Percentiles rank a stretch among this genome's conserved stretches.
These are phyloP conservation scores for Hypomecis punctinalis DNA, from an alignment of 2,888 invertebrate species.

Conservation along the genomic window DNA sequence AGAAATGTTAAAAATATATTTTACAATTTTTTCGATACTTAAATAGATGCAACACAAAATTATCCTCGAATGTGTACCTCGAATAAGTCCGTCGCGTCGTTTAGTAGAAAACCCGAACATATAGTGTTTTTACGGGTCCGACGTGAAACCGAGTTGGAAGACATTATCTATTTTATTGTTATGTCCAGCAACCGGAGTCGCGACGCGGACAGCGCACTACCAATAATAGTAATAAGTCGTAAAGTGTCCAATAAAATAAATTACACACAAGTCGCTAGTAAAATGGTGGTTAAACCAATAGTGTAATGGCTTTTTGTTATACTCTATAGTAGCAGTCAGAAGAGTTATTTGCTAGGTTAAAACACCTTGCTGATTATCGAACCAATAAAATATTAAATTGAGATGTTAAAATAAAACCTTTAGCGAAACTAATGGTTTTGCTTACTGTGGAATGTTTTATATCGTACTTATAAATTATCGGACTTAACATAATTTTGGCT, in stretches of 20 bases:
- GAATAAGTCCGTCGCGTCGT: no score
- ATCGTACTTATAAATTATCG: no score
- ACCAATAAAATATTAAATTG: neutral
- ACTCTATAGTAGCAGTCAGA: constrained; percentile 7
- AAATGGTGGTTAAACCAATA: constrained; percentile 30
- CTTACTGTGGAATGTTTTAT: no score
- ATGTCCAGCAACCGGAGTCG: constrained; percentile 23
- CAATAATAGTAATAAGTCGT: constrained; percentile 29
- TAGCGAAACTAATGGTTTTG: no score
- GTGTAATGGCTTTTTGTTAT: constrained; percentile 9
- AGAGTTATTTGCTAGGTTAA: constrained; percentile 8
- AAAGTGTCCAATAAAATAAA: constrained; percentile 33
- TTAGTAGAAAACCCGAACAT: no score
- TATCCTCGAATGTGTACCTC: no score
- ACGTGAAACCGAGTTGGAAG: neutral
- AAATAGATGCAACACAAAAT: no score
- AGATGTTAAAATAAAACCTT: no score
- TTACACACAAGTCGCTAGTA: constrained; percentile 26
- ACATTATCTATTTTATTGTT: constrained; percentile 20
- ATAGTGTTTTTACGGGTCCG: neutral
- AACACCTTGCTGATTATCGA: constrained; percentile 2
- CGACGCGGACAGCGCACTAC: constrained; percentile 8
- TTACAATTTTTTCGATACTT: no score
- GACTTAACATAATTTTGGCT: no score
- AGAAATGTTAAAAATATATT: no score